Conservation (phyloP, 2,888 invertebrate species). For the Pseudococcus jackbeardsleyi region DNA sequence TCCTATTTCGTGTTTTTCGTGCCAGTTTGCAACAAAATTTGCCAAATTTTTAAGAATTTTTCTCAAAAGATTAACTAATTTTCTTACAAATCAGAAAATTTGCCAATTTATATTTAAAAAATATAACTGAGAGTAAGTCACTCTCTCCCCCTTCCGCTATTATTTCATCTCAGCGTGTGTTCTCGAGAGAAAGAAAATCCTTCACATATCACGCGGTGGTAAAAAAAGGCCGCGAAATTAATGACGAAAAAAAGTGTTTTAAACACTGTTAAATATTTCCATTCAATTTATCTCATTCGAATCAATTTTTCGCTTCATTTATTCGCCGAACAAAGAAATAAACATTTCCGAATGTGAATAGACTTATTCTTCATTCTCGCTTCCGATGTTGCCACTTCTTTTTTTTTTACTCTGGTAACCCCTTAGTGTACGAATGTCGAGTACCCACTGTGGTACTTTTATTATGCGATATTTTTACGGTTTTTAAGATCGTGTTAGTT, state of each 20-base stretch:
- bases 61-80: too few relatives aligned
- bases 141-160: too few relatives aligned
- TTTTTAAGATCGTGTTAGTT: constrained; percentile 3
- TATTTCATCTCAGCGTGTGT: too few relatives aligned
- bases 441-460: background rate
- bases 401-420: background rate
- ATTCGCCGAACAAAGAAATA: constrained; percentile 28
- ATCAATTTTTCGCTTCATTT: constrained; percentile 37
- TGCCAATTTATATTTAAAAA: too few relatives aligned
- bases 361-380: background rate
- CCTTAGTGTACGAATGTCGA: background rate
- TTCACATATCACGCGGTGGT: background rate
- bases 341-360: constrained; percentile 37
- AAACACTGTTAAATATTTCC: constrained; percentile 33
- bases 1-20: too few relatives aligned
- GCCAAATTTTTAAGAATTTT: too few relatives aligned
- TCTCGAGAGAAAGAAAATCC: background rate
- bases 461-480: constrained; percentile 37
- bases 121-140: too few relatives aligned
- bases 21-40: too few relatives aligned
- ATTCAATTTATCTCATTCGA: constrained; percentile 40
- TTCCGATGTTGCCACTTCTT: background rate
- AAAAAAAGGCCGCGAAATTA: background rate
- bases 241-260: constrained; percentile 17
- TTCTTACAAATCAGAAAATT: too few relatives aligned